Percentiles rank a stretch among this genome's conserved stretches.
Evolutionary conservation across 2,888 invertebrate genomes (phyloP).

Genomic region (Pardosa pseudoannulata): DNA sequence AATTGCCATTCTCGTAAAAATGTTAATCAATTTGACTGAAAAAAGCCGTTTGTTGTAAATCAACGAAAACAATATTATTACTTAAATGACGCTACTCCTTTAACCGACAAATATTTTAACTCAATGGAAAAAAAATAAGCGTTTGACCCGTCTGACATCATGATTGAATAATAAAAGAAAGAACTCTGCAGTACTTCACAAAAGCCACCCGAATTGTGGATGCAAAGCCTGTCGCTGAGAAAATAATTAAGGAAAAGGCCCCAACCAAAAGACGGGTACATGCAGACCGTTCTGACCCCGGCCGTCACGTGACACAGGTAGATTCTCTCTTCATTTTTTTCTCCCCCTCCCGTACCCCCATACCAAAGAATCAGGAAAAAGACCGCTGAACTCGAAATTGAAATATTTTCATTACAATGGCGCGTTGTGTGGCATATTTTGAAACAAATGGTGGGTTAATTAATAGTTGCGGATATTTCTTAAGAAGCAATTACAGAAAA

Average conservation of each 20-base stretch:
- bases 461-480: background rate
- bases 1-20: too few relatives aligned
- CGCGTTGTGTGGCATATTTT: slow-evolving; percentile 1
- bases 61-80: background rate
- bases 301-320: background rate
- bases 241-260: slow-evolving; percentile 9
- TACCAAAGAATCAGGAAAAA: background rate
- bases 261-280: background rate
- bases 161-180: background rate
- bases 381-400: background rate
- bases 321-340: background rate
- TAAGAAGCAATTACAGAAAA: slow-evolving; percentile 3
- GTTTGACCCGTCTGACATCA: background rate
- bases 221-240: background rate
- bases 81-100: background rate
- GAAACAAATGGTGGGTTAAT: slow-evolving; percentile 2
- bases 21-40: too few relatives aligned
- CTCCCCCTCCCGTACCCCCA: background rate
- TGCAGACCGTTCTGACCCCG: background rate
- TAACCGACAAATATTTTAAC: background rate
- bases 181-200: background rate
- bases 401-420: slow-evolving; percentile 10
- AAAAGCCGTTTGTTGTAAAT: too few relatives aligned
- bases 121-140: background rate
- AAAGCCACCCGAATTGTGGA: background rate